A percentile compares a stretch with the other conserved stretches of the same genome.
These are phyloP conservation scores for Isotomurus palustris DNA, from an alignment of 2,888 invertebrate species.

Conservation along the genomic window DNA sequence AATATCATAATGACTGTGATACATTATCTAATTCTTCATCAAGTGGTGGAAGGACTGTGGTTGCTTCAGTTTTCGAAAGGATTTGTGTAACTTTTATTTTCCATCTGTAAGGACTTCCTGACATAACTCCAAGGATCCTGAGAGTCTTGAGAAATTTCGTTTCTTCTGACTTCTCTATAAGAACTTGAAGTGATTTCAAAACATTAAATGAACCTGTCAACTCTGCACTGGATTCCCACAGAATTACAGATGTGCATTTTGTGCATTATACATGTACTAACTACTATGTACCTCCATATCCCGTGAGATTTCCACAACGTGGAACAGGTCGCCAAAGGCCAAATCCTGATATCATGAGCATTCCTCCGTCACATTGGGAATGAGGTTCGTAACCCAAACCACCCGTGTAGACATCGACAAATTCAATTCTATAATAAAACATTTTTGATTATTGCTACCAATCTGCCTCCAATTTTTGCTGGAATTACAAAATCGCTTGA, in stretches of 20 bases:
- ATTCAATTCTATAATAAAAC: constrained; percentile 28
- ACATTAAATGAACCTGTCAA: too few species aligned
- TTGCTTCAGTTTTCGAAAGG: too few species aligned
- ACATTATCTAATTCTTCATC: too few species aligned
- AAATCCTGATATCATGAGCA: constrained; percentile 38
- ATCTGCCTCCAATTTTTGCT: not conserved
- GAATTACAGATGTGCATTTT: too few species aligned
- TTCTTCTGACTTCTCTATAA: too few species aligned
- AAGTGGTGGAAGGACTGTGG: too few species aligned
- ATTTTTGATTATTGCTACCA: not conserved
- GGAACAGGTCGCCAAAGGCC: constrained; percentile 37
- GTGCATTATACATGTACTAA: not conserved
- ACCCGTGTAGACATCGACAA: constrained; percentile 25
- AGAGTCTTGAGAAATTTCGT: too few species aligned
- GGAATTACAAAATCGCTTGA: constrained; percentile 2
- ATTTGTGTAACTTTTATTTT: constrained; percentile 30
- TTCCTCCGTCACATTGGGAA: constrained; percentile 33
- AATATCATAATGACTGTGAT: too few species aligned
- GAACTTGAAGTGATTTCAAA: too few species aligned
- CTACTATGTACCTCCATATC: constrained; percentile 26
- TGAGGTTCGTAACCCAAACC: constrained; percentile 15
- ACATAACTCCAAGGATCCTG: constrained; percentile 32
- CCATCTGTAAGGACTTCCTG: constrained; percentile 36
- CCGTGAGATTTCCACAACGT: constrained; percentile 32
- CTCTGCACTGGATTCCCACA: too few species aligned